phyloP scores from a whole-genome alignment of 2,797 vertebrate genomes.

The Eupleurogrammus muticus region DNA sequence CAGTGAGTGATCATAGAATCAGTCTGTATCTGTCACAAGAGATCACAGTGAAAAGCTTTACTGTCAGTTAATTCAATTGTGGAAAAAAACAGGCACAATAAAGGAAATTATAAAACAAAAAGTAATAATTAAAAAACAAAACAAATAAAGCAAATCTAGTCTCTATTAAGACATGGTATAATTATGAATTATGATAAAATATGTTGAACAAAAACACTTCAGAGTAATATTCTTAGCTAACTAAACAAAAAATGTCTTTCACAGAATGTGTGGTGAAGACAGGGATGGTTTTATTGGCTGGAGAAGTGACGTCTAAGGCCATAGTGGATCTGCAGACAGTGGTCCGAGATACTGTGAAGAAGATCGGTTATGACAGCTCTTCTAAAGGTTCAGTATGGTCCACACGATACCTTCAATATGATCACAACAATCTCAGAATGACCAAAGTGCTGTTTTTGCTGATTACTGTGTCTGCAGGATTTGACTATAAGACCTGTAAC shows the following conservation, averaged over 20 bases:
- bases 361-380: slow-evolving; percentile 84
- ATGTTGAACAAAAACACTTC: no score
- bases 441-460: neutral
- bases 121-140: no score
- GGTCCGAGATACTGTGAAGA: slow-evolving; percentile 80
- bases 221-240: no score
- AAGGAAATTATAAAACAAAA: no score
- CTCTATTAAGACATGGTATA: no score
- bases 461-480: slow-evolving; percentile 67
- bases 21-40: no score
- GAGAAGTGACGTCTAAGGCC: slow-evolving; percentile 85
- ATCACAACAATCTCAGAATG: fast-evolving
- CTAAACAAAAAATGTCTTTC: slow-evolving; percentile 2
- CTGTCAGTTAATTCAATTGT: no score
- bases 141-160: no score
- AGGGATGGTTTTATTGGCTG: slow-evolving; percentile 84
- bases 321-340: slow-evolving; percentile 80
- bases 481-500: slow-evolving; percentile 85
- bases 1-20: no score
- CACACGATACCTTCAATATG: neutral
- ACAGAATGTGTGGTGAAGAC: slow-evolving; percentile 86
- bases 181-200: no score
- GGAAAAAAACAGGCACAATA: no score
- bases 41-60: no score
- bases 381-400: slow-evolving; percentile 74